These are phyloP conservation scores for Dinomys branickii DNA, from an alignment of 2,113 vertebrate genomes.

Conservation along the genomic window DNA sequence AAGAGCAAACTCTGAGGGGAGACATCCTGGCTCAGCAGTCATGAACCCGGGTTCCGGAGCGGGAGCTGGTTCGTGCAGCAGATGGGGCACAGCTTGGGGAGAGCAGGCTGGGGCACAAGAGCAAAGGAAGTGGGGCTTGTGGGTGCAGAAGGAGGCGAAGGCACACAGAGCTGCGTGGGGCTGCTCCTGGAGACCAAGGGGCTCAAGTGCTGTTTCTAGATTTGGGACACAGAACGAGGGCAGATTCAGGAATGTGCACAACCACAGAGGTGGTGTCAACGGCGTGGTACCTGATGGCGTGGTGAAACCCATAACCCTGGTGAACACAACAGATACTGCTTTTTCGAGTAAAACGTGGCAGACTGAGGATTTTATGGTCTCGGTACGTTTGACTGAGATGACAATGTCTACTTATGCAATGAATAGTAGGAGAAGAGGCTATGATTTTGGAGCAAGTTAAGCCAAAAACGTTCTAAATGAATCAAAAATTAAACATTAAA, in stretches of 20 bases:
- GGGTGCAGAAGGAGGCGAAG: background rate
- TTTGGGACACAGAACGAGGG: background rate
- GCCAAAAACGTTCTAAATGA: conserved; percentile 2
- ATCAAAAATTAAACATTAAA: background rate
- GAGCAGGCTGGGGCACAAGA: background rate
- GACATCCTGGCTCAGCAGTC: accelerated
- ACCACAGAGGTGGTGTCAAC: background rate
- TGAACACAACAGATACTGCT: background rate
- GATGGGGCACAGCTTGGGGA: background rate
- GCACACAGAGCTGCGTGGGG: background rate
- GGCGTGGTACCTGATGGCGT: background rate
- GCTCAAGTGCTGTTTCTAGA: background rate
- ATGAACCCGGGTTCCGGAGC: background rate
- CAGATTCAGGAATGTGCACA: background rate
- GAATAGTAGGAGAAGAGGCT: background rate
- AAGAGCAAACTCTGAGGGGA: background rate
- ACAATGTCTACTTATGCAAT: background rate
- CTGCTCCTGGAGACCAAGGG: background rate
- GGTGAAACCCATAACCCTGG: background rate
- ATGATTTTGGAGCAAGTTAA: background rate
- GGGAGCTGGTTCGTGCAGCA: background rate
- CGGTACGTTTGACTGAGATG: background rate
- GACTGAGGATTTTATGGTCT: background rate
- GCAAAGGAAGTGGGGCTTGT: background rate
- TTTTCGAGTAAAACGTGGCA: background rate